Percentiles rank a stretch among this genome's conserved stretches.
phyloP scores from a whole-genome alignment of 1,140 invertebrate species.

The Globodera ellingtonae region DNA sequence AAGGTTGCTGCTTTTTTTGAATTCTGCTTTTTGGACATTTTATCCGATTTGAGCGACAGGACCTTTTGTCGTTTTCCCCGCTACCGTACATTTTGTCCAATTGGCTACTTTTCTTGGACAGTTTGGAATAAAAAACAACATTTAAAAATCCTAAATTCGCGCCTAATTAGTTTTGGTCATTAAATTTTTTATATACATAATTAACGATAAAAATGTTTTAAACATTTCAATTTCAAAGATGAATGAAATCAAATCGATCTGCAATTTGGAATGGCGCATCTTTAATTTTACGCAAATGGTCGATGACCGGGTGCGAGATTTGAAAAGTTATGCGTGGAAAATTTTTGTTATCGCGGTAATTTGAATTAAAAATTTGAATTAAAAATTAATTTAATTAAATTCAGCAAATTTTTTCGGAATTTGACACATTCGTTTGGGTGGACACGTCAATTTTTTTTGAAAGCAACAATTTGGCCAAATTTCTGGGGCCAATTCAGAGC shows the following conservation, averaged over 20 bases:
- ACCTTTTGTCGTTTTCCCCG: no score
- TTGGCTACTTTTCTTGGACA: no score
- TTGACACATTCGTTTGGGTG: conserved; percentile 23
- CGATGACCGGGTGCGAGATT: conserved; percentile 5
- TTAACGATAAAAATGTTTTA: no score
- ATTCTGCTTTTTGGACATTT: no score
- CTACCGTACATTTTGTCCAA: no score
- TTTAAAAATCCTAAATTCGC: no score
- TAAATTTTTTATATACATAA: no score
- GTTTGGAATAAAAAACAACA: no score
- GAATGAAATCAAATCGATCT: conserved; percentile 27
- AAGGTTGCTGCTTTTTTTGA: no score
- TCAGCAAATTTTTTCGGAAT: conserved; percentile 33
- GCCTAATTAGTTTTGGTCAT: no score
- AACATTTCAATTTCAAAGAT: conserved; percentile 2
- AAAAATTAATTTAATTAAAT: background rate
- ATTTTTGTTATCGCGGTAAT: conserved; percentile 35
- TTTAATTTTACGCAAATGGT: conserved; percentile 33
- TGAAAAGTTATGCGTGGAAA: conserved; percentile 40
- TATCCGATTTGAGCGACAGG: no score
- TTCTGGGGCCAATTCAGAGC: conserved; percentile 27
- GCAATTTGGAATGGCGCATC: conserved; percentile 32
- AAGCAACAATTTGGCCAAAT: conserved; percentile 8
- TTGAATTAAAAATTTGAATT: no score
- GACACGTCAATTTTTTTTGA: conserved; percentile 32